Evolutionary conservation across 2,888 invertebrate genomes (phyloP), one percentile per base, ranked within the genome.

Genomic region (Protophormia terraenovae): DNA sequence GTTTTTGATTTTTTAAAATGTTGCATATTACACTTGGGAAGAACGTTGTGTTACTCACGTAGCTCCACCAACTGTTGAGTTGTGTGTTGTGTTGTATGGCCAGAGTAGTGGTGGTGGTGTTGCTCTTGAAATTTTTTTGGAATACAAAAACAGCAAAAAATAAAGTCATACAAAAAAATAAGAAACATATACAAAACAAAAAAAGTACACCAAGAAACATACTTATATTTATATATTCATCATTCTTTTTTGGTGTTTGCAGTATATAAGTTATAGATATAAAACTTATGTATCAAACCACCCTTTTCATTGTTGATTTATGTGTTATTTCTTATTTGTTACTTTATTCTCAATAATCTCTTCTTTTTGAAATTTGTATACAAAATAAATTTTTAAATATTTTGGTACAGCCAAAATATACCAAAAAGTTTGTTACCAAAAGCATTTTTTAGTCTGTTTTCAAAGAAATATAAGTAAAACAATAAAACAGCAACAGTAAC

Each of bases 41-140:
- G 22, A 62, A 77, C 84, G 81, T 84, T 84, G 50, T 8, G 19
- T 77, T 81, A 22, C 81, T 84, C 84, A 84, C 84, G 81, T 84
- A 84, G 72, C 77, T 47, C 60, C 75, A 75, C 2, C 50, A 73
- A 50, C n/a, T n/a, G n/a, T n/a, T n/a, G 14, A 35, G 29, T 64
- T 53, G 8, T 32, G 12, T 8, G n/a, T 5, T 47, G 29, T 60
- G n/a, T 53, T 58, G 32, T 24, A 71, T 62, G 41, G 19, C 19
- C 38, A 24, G 24, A 29, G n/a, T 58, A 29, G 16, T 14, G 38
- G 14, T 55, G 41, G n/a, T n/a, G 41, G 10, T 66, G 66, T 27
- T 80, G 55, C 24, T 66, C 73, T 80, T 80, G 64, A 80, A 55
- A n/a, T n/a, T 78, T 47, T 14, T 50, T 10, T 32, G 16, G 3